Evolutionary conservation across 1,140 invertebrate genomes (phyloP), one percentile per base, ranked within the genome.

Genomic region (Rhopalosiphum padi): DNA sequence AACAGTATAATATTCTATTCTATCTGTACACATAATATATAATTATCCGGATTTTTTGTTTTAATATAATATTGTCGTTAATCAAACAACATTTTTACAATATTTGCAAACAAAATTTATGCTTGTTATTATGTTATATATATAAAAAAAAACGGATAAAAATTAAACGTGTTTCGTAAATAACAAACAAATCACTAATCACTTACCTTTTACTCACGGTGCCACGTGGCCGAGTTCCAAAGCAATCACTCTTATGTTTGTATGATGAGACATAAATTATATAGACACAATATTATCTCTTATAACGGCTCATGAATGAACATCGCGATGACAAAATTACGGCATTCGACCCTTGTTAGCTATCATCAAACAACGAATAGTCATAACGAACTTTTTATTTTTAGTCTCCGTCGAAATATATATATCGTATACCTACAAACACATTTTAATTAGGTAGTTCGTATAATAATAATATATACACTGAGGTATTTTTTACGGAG

Each of bases 291-390:
- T 30, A n/a, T 77, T 77, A 77, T 77, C 60, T 77, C n/a, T 77
- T n/a, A 77, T 77, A 77, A 77, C n/a, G 60, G 15, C 30, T 37
- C 25, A 22, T 37, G 37, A 23, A 43, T 21, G 25, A 90, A 77
- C 89, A 60, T 90, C 15, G 55, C 37, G 89, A 60, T 68, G 89
- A 90, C 89, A 90, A 90, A 55, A 90, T 55, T 90, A 90, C 37
- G 53, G 25, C 51, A 18, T 30, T 90, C 23, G 51, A 5, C 41
- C 89, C 53, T 90, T 90, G 88, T 90, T 53, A 86, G 41, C 37
- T 35, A 35, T 55, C n/a, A 22, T 55, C n/a, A 21, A 90, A 53
- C 88, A 86, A n/a, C 85, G 43, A 86, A 86, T 46, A 43, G 15
- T 86, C 48, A 86, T 48, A 77, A 30, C 35, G 23, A 86, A 25